Conservation (phyloP, 2,113 vertebrate genomes). For the Ptychochromis oligacanthus region DNA sequence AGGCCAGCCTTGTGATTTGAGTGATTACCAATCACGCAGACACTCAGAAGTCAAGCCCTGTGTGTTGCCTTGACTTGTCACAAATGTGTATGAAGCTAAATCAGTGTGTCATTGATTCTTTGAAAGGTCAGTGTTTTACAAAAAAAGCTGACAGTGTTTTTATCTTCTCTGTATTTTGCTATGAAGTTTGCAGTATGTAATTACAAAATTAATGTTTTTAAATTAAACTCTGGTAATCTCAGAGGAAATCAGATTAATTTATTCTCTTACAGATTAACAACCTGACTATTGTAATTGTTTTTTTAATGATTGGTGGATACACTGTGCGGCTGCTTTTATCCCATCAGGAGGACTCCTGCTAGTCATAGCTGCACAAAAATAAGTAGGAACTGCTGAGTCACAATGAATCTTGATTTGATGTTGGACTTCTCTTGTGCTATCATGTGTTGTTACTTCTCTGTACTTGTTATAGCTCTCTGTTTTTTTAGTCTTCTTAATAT, state of each 20-base stretch:
- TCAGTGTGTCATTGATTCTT: background rate
- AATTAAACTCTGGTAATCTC: background rate
- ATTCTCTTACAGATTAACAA: background rate
- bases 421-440: background rate
- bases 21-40: background rate
- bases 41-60: background rate
- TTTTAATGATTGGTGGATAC: background rate
- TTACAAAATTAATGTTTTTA: background rate
- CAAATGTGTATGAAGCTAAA: background rate
- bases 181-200: background rate
- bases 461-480: background rate
- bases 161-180: background rate
- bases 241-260: background rate
- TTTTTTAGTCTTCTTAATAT: background rate
- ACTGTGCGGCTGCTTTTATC: background rate
- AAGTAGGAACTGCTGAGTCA: conserved; percentile 7
- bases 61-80: background rate
- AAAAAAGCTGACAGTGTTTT: background rate
- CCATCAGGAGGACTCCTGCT: background rate
- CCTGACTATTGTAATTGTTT: background rate
- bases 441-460: background rate
- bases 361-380: background rate
- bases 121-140: background rate
- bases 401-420: background rate
- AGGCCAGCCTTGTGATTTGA: conserved; percentile 2